Base-by-base conservation (phyloP, 2,888 invertebrate species). In the Calameuta filiformis region DNA sequence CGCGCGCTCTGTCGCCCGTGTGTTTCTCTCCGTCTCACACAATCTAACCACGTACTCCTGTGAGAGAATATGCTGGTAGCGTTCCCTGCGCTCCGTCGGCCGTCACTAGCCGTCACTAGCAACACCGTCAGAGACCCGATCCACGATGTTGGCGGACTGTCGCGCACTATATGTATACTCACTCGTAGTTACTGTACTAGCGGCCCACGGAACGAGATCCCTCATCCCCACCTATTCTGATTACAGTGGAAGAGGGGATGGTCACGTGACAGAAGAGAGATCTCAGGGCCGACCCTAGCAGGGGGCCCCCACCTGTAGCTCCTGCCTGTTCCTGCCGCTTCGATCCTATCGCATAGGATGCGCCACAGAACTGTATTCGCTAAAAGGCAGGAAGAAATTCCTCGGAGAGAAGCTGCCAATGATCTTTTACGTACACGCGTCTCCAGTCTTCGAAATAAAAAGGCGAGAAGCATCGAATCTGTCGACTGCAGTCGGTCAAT, bases 251-350 rank as follows among this genome's bases (percentile, higher is more conserved):
- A 80, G 82, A 84, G 78, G 79, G 68, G 68, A 71, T 79, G 80
- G 82, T 87, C 88, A 89, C 87, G 88, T 89, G 89, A 89, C 85
- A 82, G 75, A 79, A 30, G 74, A 74, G 37, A 80, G 68, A 73
- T 71, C 75, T 80, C 87, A 88, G 87, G 88, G 79, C 79, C 87
- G 89, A 83, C 82, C 73, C 80, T 76, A 76, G 33, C 80, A 82
- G 83, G 82, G 85, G 84, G 81, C 85, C 87, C 89, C 87, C 89
- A 89, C 89, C 89, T 89, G 89, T 89, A 84, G 89, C 89, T 87
- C 87, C 84, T 76, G 76, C 77, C 75, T 79, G 76, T 77, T 78
- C 76, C 76, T 40, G 15, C 40, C 40, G 73, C 75, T 35, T 56
- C 80, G 76, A 33, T 73, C 40, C 40, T 15, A 15, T 15, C 40